A percentile compares a stretch with the other conserved stretches of the same genome.
These are phyloP conservation scores for Pararge aegeria DNA, from an alignment of 1,140 invertebrate species.

Conservation along the genomic window DNA sequence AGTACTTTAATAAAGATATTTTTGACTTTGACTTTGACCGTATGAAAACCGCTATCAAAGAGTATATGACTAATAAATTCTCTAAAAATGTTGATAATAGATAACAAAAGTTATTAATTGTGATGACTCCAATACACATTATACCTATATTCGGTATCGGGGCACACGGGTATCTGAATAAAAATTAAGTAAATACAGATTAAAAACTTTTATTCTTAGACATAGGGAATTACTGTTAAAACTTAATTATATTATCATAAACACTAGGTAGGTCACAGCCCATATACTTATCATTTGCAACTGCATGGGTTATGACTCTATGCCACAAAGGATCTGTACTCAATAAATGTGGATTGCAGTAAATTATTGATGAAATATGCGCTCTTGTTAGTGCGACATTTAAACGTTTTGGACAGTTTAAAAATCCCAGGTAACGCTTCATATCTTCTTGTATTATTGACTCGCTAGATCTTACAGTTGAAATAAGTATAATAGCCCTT, in stretches of 20 bases:
- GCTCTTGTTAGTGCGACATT: constrained; percentile 94
- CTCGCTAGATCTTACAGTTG: constrained; percentile 87
- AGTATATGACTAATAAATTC: too few species aligned
- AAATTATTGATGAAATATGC: constrained; percentile 87
- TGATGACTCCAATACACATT: too few species aligned
- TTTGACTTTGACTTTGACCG: too few species aligned
- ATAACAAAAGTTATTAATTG: too few species aligned
- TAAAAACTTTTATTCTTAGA: not conserved
- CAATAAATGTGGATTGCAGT: constrained; percentile 91
- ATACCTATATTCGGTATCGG: too few species aligned
- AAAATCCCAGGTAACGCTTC: constrained; percentile 86
- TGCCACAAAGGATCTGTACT: constrained; percentile 86
- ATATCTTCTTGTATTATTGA: constrained; percentile 75
- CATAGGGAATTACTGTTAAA: too few species aligned
- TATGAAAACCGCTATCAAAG: too few species aligned
- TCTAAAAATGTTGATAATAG: too few species aligned
- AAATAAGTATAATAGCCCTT: constrained; percentile 91
- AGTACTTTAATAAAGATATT: too few species aligned
- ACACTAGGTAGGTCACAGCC: constrained; percentile 81
- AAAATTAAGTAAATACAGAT: not conserved
- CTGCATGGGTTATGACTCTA: constrained; percentile 83
- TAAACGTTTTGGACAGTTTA: constrained; percentile 87
- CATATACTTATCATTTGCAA: constrained; percentile 83
- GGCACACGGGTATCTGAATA: too few species aligned
- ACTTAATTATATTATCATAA: constrained; percentile 10